These are phyloP conservation scores for Ptiloglossa arizonensis DNA, from an alignment of 1,140 invertebrate species.

Conservation along the genomic window DNA sequence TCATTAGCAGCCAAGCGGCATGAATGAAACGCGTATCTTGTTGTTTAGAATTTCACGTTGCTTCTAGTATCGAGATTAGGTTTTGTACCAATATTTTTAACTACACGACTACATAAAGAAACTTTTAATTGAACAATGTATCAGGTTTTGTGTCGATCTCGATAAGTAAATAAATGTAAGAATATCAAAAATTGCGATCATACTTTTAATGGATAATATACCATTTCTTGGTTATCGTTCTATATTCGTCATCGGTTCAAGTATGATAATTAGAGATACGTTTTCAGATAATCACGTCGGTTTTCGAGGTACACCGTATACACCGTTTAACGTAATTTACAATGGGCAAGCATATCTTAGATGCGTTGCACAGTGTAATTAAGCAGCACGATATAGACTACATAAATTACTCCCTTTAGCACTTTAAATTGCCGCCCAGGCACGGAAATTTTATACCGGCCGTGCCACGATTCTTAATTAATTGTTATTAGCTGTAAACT, in stretches of 20 bases:
- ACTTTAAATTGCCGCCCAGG: background rate
- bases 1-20: conserved; percentile 12
- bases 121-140: too few species aligned
- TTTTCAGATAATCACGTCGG: background rate
- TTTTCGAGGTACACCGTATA: background rate
- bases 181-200: too few species aligned
- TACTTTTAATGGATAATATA: too few species aligned
- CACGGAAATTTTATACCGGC: conserved; percentile 5
- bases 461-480: conserved; percentile 6
- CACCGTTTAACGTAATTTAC: background rate
- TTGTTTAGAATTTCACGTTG: background rate
- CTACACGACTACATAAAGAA: too few species aligned
- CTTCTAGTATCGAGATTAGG: background rate
- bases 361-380: background rate
- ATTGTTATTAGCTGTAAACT: background rate
- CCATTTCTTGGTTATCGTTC: background rate
- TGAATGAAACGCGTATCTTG: background rate
- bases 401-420: conserved; percentile 14
- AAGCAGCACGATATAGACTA: background rate
- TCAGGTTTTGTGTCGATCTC: too few species aligned
- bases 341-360: background rate
- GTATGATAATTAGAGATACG: background rate
- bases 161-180: too few species aligned
- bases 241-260: background rate
- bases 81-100: too few species aligned